Evolutionary conservation across 2,113 vertebrate species (phyloP).

Genomic region (Ardeotis arabs): DNA sequence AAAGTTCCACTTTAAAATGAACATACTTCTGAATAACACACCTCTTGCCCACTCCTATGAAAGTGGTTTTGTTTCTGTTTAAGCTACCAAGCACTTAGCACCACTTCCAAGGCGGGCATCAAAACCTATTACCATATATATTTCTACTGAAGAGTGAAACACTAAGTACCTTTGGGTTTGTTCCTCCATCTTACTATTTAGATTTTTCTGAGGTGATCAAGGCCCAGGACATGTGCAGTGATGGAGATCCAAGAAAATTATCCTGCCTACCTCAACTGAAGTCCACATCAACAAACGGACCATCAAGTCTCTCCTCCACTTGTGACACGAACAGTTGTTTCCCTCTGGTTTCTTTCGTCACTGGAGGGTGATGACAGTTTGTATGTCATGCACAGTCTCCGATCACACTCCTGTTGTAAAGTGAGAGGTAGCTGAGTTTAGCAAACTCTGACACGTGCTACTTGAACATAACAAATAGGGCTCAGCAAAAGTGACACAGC

Average conservation of each 20-base stretch:
- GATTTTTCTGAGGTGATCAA: neutral
- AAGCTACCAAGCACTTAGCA: neutral
- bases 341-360: neutral
- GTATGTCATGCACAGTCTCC: neutral
- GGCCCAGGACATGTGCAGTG: neutral
- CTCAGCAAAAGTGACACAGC: neutral
- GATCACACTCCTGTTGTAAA: neutral
- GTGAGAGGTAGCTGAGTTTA: neutral
- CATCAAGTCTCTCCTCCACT: neutral
- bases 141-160: neutral
- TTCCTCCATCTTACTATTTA: neutral
- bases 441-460: neutral
- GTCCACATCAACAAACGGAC: neutral
- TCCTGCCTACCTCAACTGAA: constrained; percentile 16
- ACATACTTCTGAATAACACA: neutral
- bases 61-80: neutral
- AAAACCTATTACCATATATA: neutral
- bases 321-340: neutral
- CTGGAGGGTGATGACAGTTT: constrained; percentile 11
- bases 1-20: neutral
- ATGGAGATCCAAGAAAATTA: neutral
- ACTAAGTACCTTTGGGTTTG: neutral
- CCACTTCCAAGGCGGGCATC: neutral
- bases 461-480: neutral
- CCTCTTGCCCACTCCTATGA: neutral